Evolutionary conservation across 2,113 vertebrate genomes (phyloP), one percentile per base, ranked within the genome.

Genomic region (Numida meleagris): DNA sequence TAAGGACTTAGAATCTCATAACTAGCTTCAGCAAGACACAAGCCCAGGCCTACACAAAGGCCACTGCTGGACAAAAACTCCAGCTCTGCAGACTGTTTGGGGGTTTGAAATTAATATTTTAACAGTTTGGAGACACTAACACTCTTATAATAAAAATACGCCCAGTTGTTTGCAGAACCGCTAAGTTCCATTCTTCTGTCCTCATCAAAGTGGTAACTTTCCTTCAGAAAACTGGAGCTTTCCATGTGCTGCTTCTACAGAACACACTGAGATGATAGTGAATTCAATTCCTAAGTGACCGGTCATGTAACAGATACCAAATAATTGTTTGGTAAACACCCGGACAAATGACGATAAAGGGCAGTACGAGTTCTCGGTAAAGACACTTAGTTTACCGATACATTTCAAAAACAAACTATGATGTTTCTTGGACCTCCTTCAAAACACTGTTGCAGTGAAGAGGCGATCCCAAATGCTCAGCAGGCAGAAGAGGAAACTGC

Each of bases 401-500:
- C 74, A 81, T 48, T 24, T n/a, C 80, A 51, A 51, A 79, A 82
- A 51, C 74, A 81, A 89, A 40, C 59, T 67, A 34, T 89, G 51
- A 88, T 51, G 66, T 9, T 92, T 87, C 57, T 80, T 75, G 67
- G 57, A 80, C 76, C 73, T 86, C 82, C 63, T 70, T 89, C 82
- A 55, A 88, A 94, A 46, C 10, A 66, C 80, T 53, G 29, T 46
- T 66, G 51, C 71, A 90, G 83, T 34, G 61, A 90, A 94, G 68
- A 92, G 79, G 71, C 36, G 24, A 94, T 81, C 89, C 87, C 85
- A 95, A 96, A 85, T 40, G 85, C 73, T 96, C 85, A 31, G 57
- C 14, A 63, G 86, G 82, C 92, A 96, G 86, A 76, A 71, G 70
- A 93, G 73, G 92, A 83, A 95, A 78, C 72, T 94, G 86, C 89